Evolutionary conservation across 2,888 invertebrate species (phyloP).

Genomic region (Ophraella communa): DNA sequence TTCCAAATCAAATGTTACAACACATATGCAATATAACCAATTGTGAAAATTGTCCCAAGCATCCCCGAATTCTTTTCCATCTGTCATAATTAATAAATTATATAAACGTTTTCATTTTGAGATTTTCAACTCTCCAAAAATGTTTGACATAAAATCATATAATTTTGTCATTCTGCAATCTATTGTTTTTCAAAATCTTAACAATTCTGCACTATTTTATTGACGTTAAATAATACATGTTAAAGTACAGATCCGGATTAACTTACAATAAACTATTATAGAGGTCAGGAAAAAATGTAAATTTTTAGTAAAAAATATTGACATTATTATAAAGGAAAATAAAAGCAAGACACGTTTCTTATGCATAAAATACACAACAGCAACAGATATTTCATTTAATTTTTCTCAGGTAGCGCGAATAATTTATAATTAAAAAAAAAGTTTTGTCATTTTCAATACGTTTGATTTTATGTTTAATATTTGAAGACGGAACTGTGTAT

Average conservation of each 20-base stretch:
- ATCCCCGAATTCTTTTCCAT: conserved; percentile 43
- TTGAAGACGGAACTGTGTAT: not conserved
- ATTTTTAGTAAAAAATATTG: too few species aligned
- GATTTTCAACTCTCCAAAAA: conserved; percentile 9
- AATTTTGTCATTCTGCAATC: not conserved
- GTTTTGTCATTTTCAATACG: too few species aligned
- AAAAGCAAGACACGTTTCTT: too few species aligned
- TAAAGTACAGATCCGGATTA: not conserved
- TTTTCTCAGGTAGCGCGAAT: too few species aligned
- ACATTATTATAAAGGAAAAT: too few species aligned
- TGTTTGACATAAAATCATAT: not conserved
- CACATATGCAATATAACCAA: conserved; percentile 97
- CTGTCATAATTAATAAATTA: conserved; percentile 43
- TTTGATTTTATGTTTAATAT: too few species aligned
- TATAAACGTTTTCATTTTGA: conserved; percentile 23
- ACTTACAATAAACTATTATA: not conserved
- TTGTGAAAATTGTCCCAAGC: conserved; percentile 81
- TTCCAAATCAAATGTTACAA: conserved; percentile 98
- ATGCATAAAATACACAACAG: too few species aligned
- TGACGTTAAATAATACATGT: not conserved
- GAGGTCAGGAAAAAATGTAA: not conserved
- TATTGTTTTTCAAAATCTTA: not conserved
- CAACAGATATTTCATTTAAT: too few species aligned
- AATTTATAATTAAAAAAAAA: too few species aligned
- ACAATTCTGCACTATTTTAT: not conserved